phyloP scores from a whole-genome alignment of 2,888 invertebrate genomes.

The Tenthredo scrophulariae region DNA sequence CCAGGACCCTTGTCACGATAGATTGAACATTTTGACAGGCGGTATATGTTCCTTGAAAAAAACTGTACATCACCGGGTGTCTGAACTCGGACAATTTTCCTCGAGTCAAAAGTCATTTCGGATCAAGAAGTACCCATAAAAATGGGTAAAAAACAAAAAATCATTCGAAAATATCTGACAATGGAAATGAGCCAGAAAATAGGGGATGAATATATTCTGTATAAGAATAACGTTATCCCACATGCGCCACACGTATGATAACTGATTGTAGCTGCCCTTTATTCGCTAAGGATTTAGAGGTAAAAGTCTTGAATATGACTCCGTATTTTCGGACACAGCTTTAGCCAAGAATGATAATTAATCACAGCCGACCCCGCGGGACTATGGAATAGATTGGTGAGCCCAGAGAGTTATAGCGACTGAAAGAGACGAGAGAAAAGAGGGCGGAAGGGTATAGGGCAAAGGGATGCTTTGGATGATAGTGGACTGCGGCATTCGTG shows the following conservation, averaged over 20 bases:
- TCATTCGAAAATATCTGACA: background rate
- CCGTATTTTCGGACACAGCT: background rate
- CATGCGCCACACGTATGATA: background rate
- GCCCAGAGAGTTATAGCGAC: constrained; percentile 46
- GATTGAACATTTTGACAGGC: constrained; percentile 31
- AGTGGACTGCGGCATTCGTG: constrained; percentile 58
- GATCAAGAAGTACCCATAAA: background rate
- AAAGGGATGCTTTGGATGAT: constrained; percentile 53
- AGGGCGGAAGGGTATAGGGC: constrained; percentile 48
- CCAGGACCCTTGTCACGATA: constrained; percentile 27
- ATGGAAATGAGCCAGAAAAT: background rate
- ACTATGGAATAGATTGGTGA: constrained; percentile 24
- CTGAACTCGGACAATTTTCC: background rate
- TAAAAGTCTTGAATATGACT: constrained; percentile 15
- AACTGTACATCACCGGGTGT: background rate
- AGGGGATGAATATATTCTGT: background rate
- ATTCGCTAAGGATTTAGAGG: background rate
- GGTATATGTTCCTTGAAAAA: background rate
- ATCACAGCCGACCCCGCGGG: constrained; percentile 1
- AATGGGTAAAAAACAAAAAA: background rate
- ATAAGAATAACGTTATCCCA: background rate
- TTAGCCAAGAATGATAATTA: constrained; percentile 37
- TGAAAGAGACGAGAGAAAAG: constrained; percentile 37
- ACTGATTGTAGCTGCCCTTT: background rate
- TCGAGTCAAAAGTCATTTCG: background rate